Evolutionary conservation across 2,888 invertebrate genomes (phyloP).

Genomic region (Pseudococcus jackbeardsleyi): DNA sequence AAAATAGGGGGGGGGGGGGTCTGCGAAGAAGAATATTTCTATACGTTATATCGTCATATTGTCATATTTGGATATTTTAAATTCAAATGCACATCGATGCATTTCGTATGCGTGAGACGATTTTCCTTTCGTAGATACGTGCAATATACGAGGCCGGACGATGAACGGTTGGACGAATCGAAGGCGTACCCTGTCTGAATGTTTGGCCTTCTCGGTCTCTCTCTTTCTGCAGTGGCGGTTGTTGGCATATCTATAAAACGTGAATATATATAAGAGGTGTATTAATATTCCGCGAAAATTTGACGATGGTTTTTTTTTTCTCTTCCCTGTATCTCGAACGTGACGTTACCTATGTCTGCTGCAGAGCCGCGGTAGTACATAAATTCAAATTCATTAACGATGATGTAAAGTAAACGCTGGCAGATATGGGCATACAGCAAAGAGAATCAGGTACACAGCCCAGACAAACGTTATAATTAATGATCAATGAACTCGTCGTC

Average conservation of each 20-base stretch:
- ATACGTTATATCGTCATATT: neutral
- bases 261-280: neutral
- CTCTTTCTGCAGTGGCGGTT: neutral
- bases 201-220: neutral
- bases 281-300: neutral
- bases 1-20: too few relatives aligned
- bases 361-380: neutral
- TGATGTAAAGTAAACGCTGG: neutral
- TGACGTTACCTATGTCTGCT: neutral
- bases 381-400: conserved; percentile 4
- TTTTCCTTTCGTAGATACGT: neutral
- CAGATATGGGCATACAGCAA: neutral
- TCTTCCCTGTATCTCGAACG: neutral
- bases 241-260: neutral
- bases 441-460: neutral
- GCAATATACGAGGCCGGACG: neutral
- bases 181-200: neutral
- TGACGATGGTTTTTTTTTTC: neutral
- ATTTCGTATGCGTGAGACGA: conserved; percentile 12
- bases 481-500: conserved; percentile 48
- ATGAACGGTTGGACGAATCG: neutral
- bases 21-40: neutral
- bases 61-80: conserved; percentile 8
- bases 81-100: conserved; percentile 27
- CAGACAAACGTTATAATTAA: conserved; percentile 28